Evolutionary conservation across 2,797 vertebrate genomes (phyloP), one percentile per base, ranked within the genome.

Genomic region (Sciurus carolinensis): DNA sequence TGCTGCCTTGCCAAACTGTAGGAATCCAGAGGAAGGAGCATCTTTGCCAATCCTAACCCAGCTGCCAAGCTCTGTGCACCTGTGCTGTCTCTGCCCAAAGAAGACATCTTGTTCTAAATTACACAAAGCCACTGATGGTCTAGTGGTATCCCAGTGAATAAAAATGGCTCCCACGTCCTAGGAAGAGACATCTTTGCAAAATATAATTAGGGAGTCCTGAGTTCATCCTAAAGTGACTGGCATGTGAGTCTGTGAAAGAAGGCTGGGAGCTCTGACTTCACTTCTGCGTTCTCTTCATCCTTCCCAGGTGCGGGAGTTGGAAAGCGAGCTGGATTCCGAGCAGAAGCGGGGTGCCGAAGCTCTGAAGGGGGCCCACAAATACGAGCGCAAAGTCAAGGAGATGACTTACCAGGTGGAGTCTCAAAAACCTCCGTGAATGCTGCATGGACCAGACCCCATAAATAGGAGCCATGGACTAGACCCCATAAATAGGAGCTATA

Each of bases 351-450:
- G 98, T 1, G 77, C 96, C 0, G 99, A 99, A 33, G 98, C 99
- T 18, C 97, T 99, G 94, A 99, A 99, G 96, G 99, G 98, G 3
- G 98, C 98, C 88, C 98, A 98, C 71, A 99, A 99, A 98, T 99
- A 99, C 0, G 99, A 99, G 64, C 98, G 98, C 69, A 99, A 98
- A 97, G 91, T 99, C 90, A 99, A 99, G 96, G 99, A 99, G 96
- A 98, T 99, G 50, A 98, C 97, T 14, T 99, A 99, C 95, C 99
- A 99, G 99, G 99, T 99, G 98, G 7, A 47, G 17, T 36, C 36
- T 47, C 72, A 75, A 44, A 20, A 81, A 18, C 76, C 80, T 64
- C 50, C 6, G 1, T 0, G 0, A 0, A 15, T 0, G 2, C 24
- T 42, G 0, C 17, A 9, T 57, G 10, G 57, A 11, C n/a, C 24